Evolutionary conservation across 2,797 vertebrate species (phyloP).

Genomic region (Lepidocolaptes lacrymiger): DNA sequence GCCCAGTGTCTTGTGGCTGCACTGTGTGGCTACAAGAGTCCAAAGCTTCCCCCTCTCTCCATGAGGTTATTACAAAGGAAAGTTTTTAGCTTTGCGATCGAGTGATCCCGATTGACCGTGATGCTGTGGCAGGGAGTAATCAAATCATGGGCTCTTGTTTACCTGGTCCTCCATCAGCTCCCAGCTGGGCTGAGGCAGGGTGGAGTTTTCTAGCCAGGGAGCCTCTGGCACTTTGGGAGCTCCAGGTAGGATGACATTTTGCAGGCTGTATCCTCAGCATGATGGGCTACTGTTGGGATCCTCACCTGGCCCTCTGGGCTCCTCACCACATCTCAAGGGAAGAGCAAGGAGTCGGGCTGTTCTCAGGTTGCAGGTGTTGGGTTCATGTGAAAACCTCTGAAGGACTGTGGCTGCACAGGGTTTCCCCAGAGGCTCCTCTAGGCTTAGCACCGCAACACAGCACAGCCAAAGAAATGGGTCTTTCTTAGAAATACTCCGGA

Average conservation of each 20-base stretch:
- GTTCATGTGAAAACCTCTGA: not conserved
- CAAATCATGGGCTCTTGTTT: not conserved
- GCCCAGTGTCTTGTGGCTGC: not conserved
- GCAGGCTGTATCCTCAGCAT: accelerated
- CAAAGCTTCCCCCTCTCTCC: not conserved
- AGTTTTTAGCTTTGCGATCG: not conserved
- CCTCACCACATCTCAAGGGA: accelerated
- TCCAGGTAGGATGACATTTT: not conserved
- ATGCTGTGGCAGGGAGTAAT: not conserved
- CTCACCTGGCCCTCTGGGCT: not conserved
- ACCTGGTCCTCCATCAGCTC: not conserved
- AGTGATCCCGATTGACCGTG: not conserved
- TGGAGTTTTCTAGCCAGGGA: not conserved
- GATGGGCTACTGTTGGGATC: accelerated
- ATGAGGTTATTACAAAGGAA: not conserved
- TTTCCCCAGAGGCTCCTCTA: not conserved
- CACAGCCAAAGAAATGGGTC: not conserved
- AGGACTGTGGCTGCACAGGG: accelerated
- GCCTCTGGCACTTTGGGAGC: not conserved
- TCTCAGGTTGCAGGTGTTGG: not conserved
- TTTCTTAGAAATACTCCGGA: not conserved
- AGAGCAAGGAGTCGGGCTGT: accelerated
- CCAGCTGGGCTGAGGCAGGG: not conserved
- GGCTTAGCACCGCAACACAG: accelerated
- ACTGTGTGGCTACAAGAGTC: not conserved